Evolutionary conservation across 2,888 invertebrate species (phyloP).

Genomic region (Coecobrya sp.): DNA sequence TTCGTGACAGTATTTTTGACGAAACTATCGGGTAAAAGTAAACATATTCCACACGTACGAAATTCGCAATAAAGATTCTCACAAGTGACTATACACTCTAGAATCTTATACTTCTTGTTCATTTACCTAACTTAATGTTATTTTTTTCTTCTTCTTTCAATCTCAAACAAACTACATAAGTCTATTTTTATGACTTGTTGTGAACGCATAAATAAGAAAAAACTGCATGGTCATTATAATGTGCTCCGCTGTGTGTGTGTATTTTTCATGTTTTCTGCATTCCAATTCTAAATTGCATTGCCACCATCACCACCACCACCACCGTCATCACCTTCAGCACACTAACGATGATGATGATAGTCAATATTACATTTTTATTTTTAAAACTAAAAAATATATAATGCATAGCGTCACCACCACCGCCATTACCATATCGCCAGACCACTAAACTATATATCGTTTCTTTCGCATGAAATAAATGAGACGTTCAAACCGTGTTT

Average conservation of each 20-base stretch:
- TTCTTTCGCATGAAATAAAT: slow-evolving; percentile 26
- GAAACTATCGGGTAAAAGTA: slow-evolving; percentile 57
- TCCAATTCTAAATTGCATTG: slow-evolving; percentile 57
- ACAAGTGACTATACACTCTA: slow-evolving; percentile 28
- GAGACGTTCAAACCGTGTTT: not conserved
- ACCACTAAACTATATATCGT: not conserved
- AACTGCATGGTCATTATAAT: slow-evolving; percentile 18
- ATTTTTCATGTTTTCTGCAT: slow-evolving; percentile 44
- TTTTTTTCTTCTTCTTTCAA: not conserved
- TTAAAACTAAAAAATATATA: slow-evolving; percentile 49
- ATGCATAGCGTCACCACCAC: not conserved
- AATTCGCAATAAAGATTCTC: slow-evolving; percentile 49
- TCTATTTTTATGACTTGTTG: slow-evolving; percentile 64
- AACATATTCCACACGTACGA: slow-evolving; percentile 1
- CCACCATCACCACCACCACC: slow-evolving; percentile 9
- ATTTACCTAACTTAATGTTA: slow-evolving; percentile 24
- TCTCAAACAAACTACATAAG: slow-evolving; percentile 8
- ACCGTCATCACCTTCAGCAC: slow-evolving; percentile 26
- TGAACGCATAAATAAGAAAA: slow-evolving; percentile 41
- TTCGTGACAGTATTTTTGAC: slow-evolving; percentile 25
- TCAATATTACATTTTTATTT: slow-evolving; percentile 47
- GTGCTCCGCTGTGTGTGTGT: not conserved
- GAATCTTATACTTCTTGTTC: not conserved
- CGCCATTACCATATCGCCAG: not conserved
- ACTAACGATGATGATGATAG: not conserved